phyloP scores from a whole-genome alignment of 2,797 vertebrate species.

The Tapera naevia region DNA sequence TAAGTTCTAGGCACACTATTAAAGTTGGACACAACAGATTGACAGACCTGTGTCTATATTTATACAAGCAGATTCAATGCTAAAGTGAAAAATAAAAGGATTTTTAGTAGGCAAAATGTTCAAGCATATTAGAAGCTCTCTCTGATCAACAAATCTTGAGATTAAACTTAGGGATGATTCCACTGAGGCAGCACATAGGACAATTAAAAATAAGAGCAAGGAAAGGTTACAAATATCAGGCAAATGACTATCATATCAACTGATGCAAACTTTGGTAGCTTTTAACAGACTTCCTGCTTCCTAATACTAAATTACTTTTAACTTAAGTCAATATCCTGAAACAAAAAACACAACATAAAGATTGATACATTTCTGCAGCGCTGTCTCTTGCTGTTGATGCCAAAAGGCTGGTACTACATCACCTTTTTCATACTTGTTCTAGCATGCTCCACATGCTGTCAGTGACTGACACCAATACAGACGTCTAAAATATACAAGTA shows the following conservation, averaged over 20 bases:
- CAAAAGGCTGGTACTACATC: not conserved
- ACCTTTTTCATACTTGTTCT: not conserved
- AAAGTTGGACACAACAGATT: not conserved
- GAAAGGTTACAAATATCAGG: not conserved
- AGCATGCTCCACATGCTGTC: not conserved
- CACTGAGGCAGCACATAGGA: not conserved
- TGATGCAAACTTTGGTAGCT: not conserved
- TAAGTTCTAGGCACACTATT: not conserved
- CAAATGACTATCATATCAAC: not conserved
- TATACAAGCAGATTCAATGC: not conserved
- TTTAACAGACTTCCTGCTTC: not conserved
- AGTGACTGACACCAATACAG: not conserved
- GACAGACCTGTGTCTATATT: not conserved
- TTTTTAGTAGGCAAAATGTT: not conserved
- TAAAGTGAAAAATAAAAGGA: not conserved
- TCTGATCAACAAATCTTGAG: not conserved
- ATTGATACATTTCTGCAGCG: not conserved
- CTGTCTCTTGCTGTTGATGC: not conserved
- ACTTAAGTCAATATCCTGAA: not conserved
- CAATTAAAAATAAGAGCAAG: not conserved
- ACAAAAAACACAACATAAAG: not conserved
- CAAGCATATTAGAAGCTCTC: not conserved
- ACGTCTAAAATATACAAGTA: not conserved
- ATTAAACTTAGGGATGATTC: not conserved
- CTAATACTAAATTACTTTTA: not conserved